Evolutionary conservation across 2,888 invertebrate genomes (phyloP), one percentile per base, ranked within the genome.

Genomic region (Allacma fusca): DNA sequence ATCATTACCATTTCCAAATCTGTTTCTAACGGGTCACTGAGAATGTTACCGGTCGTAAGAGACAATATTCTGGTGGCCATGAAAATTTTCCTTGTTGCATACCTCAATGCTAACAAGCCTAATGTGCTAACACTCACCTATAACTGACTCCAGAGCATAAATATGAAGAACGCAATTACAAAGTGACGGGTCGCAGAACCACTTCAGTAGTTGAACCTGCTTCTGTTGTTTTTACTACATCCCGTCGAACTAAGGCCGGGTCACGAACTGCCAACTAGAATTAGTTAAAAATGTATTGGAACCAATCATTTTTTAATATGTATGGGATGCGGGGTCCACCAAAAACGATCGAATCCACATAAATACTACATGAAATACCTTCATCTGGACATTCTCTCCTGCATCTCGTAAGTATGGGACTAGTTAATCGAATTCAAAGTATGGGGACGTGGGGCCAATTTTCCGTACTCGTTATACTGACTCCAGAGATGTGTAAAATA

Each of bases 351-450:
- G n/a, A n/a, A n/a, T n/a, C n/a, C n/a, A n/a, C n/a, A n/a, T n/a
- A n/a, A n/a, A n/a, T n/a, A n/a, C n/a, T n/a, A n/a, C n/a, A n/a
- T n/a, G n/a, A n/a, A 24, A 43, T 85, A 92, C 92, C 90, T 96
- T 96, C 65, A 97, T 89, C 82, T 94, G 90, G 34, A 96, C 96
- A 87, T 95, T 87, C 94, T 95, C 86, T 96, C 96, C 86, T 96
- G 95, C 73, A 97, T 88, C 85, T 97, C 96, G 86, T 98, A 98
- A 0, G 97, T 97, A 86, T 98, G 96, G 0, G 98, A 94, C 88
- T 98, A 99, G 90, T 87, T 98, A 0, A 99, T 98, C 0, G 95
- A 93, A n/a, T 97, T 95, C 85, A 98, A 88, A 85, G 95, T 96
- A 89, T 98, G 97, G 1, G 96, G 94, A 86, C 97, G 97, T 43